Base-by-base conservation (phyloP, 2,888 invertebrate species). In the Scaptomyza polygonia region DNA sequence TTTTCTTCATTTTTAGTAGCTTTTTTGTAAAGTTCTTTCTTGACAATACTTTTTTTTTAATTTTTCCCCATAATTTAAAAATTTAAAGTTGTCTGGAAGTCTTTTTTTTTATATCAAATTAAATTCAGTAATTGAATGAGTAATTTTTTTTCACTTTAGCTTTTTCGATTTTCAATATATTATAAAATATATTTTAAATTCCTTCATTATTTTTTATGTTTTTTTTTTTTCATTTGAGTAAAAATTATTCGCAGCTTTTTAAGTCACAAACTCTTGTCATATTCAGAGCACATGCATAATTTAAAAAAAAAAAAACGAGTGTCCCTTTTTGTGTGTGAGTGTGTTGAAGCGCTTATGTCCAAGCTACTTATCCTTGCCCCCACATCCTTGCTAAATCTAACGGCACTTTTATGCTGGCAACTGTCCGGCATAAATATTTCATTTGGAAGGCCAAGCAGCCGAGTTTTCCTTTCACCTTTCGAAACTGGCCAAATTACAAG, bases 401-500 rank as follows among this genome's bases (percentile, higher is more conserved):
- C 18, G 48, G 8, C 29, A 21, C 47, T 53, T 47, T 52, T 42
- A 51, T 57, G 66, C 58, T 49, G 29, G 36, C 66, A 53, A 61
- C 48, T 69, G 75, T 67, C 79, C 79, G 65, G 79, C 77, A 82
- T 82, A 77, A 82, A 82, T 85, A 85, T 82, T 82, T 85, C 27
- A 82, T 85, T 39, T 67, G 62, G 56, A 47, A 40, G 69, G 58
- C 49, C 59, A 62, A 66, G 63, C 63, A 55, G 47, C 67, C n/a
- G n/a, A n/a, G 55, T 62, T 48, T 70, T 25, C 75, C 66, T 78
- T 82, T 80, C 80, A 86, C 83, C 82, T 86, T 82, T 80, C 64
- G n/a, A 77, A 80, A 71, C 80, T 75, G 83, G 83, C 78, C 82
- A 82, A 82, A 83, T 83, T 82, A 83, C 78, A 82, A 80, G 78